Evolutionary conservation across 2,888 invertebrate species (phyloP).

Genomic region (Dicyrtomina minuta): DNA sequence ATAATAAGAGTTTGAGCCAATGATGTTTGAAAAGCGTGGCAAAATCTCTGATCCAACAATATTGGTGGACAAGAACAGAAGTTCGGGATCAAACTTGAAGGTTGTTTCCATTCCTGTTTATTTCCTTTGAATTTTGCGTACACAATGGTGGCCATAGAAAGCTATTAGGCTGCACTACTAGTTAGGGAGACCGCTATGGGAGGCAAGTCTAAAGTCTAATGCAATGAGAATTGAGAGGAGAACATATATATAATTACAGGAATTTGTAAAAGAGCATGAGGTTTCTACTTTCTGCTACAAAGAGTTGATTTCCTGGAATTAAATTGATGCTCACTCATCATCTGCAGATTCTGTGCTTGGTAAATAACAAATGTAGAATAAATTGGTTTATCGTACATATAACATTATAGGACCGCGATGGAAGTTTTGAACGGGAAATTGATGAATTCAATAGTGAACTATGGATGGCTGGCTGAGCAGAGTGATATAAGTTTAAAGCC

Average conservation of each 20-base stretch:
- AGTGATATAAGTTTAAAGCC: conserved; percentile 24
- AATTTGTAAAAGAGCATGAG: neutral
- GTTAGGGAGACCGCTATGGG: no score
- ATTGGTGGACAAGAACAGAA: neutral
- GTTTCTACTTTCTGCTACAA: neutral
- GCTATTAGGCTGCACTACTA: no score
- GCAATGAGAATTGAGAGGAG: neutral
- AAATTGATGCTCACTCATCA: neutral
- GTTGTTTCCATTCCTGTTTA: no score
- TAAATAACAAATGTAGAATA: conserved; percentile 27
- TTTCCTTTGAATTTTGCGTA: no score
- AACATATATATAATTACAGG: neutral
- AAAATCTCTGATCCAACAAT: neutral
- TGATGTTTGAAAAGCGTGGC: no score
- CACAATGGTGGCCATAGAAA: no score
- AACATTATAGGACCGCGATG: neutral
- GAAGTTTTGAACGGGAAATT: conserved; percentile 5
- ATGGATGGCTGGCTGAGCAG: conserved; percentile 30
- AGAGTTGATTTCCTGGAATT: neutral
- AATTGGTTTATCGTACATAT: conserved; percentile 6
- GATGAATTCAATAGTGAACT: conserved; percentile 18
- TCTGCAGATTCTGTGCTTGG: neutral
- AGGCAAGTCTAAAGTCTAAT: no score
- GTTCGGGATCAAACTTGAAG: neutral
- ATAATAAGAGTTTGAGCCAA: no score